A percentile compares a stretch with the other conserved stretches of the same genome.
Conservation (phyloP, 2,797 vertebrate species). For the Phataginus tricuspis region DNA sequence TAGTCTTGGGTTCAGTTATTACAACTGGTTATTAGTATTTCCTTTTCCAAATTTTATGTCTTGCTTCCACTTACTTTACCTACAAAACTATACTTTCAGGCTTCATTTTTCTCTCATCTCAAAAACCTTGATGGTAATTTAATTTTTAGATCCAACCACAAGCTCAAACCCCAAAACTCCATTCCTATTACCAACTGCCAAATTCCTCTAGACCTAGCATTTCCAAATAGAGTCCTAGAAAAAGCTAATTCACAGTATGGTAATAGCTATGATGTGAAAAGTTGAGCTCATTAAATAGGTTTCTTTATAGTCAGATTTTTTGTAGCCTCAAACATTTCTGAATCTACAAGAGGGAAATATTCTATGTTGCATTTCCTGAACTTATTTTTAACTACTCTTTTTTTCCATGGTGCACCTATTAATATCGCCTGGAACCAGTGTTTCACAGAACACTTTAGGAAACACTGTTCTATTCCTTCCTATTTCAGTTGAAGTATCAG, state of each 20-base stretch:
- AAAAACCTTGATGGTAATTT: neutral
- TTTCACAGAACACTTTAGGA: constrained; percentile 63
- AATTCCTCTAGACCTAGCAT: constrained; percentile 28
- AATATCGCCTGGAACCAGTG: constrained; percentile 62
- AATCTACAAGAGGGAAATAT: constrained; percentile 43
- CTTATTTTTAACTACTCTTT: constrained; percentile 65
- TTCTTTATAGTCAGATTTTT: constrained; percentile 41
- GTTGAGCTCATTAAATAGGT: neutral
- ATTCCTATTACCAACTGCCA: neutral
- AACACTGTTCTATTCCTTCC: constrained; percentile 16
- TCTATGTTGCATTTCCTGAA: constrained; percentile 58
- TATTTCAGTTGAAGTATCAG: constrained; percentile 33
- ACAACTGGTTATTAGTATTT: neutral
- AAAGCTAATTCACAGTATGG: neutral
- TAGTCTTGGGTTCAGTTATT: neutral
- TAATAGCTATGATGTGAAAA: neutral
- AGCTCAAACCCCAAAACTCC: neutral
- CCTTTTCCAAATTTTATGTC: constrained; percentile 14
- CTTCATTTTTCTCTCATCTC: constrained; percentile 30
- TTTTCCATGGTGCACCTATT: constrained; percentile 7
- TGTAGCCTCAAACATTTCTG: constrained; percentile 4
- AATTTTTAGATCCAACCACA: constrained; percentile 23
- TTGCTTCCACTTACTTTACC: constrained; percentile 15
- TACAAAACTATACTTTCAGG: neutral
- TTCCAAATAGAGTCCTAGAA: neutral